Evolutionary conservation across 2,888 invertebrate genomes (phyloP).

Genomic region (Pocota personata): DNA sequence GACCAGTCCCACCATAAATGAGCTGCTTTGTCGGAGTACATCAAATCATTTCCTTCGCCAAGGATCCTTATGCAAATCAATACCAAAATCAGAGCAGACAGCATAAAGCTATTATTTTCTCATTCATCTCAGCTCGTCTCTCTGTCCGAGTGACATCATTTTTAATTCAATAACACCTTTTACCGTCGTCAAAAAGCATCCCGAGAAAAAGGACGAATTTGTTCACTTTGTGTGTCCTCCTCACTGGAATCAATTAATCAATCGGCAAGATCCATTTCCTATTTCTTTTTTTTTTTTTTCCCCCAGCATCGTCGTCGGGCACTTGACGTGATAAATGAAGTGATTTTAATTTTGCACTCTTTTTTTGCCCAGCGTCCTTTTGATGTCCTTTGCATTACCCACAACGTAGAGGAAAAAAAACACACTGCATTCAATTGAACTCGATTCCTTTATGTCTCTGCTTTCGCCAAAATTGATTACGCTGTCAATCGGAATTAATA

Average conservation of each 20-base stretch:
- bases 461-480: slow-evolving; percentile 44
- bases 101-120: slow-evolving; percentile 43
- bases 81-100: slow-evolving; percentile 41
- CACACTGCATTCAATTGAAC: slow-evolving; percentile 15
- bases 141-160: slow-evolving; percentile 46
- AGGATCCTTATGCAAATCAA: slow-evolving; percentile 54
- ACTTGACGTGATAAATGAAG: slow-evolving; percentile 58
- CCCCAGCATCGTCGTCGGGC: background rate
- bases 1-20: background rate
- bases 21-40: background rate
- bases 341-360: slow-evolving; percentile 47
- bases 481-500: slow-evolving; percentile 44
- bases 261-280: slow-evolving; percentile 39
- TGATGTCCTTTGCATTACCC: background rate
- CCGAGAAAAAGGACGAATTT: slow-evolving; percentile 8
- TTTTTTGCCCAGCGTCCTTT: slow-evolving; percentile 35
- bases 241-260: slow-evolving; percentile 57
- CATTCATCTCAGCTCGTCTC: slow-evolving; percentile 21
- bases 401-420: background rate
- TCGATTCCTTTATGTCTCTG: slow-evolving; percentile 8
- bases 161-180: slow-evolving; percentile 62
- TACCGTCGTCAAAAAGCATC: slow-evolving; percentile 12
- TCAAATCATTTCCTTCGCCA: slow-evolving; percentile 5
- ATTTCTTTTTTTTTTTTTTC: background rate
- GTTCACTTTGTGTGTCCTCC: background rate